Evolutionary conservation across 2,797 vertebrate species (phyloP), one percentile per base, ranked within the genome.

Genomic region (Propithecus deckenii): DNA sequence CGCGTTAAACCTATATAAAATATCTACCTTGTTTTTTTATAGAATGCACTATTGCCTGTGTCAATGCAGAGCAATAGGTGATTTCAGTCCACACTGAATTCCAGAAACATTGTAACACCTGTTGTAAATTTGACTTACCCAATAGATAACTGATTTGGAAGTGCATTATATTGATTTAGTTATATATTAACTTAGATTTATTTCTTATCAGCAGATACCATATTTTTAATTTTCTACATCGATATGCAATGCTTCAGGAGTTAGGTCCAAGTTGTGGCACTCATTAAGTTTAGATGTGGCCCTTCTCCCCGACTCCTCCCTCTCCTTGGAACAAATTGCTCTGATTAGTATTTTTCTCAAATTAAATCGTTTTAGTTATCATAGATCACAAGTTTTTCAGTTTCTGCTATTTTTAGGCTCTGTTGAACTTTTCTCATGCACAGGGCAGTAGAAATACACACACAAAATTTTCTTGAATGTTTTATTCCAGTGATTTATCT

Each of bases 291-390:
- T 15, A 25, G 9, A 25, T 28, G 48, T 30, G 22, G 14, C n/a
- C 18, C 28, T 52, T 43, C 38, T 46, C 3, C 7, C 23, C 14
- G 0, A 10, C 8, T 9, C 3, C n/a, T 22, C 35, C 22, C 35
- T 61, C 2, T 0, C 1, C n/a, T 96, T 96, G 38, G 28, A 96
- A 59, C n/a, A 98, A 97, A 98, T 97, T 97, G 50, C 17, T 86
- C 74, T 63, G 46, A 95, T 98, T 98, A 98, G 97, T 98, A 98
- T 98, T 99, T 98, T 98, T 98, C 98, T 90, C 94, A 99, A 99
- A 99, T 99, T 99, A 99, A 98, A 98, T 98, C 97, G 98, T 99
- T 99, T 99, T 98, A 90, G 50, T 86, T 96, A 72, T 93, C 97
- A 94, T 87, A 74, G 98, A 98, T 99, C 96, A 96, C 98, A 97